Evolutionary conservation across 2,113 vertebrate species (phyloP).

Genomic region (Cathartes aura): DNA sequence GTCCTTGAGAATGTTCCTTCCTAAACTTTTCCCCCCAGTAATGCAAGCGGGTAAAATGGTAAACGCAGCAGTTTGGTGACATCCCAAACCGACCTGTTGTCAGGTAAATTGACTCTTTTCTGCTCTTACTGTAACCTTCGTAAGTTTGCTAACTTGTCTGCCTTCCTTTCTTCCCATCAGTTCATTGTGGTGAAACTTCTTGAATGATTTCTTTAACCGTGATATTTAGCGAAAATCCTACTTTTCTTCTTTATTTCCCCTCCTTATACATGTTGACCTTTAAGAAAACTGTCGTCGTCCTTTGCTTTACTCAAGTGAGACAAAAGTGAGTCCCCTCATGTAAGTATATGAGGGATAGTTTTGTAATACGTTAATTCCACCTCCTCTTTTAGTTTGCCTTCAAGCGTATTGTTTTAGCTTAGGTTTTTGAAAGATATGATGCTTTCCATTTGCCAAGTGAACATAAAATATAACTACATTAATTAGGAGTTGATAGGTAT

Average conservation of each 20-base stretch:
- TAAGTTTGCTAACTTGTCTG: slow-evolving; percentile 27
- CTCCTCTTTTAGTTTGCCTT: slow-evolving; percentile 38
- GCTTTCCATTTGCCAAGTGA: slow-evolving; percentile 63
- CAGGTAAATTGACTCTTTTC: slow-evolving; percentile 81
- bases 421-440: slow-evolving; percentile 64
- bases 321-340: neutral
- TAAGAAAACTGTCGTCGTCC: neutral
- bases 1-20: slow-evolving; percentile 81
- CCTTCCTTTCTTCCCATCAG: slow-evolving; percentile 55
- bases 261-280: neutral
- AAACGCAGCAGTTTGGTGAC: slow-evolving; percentile 78
- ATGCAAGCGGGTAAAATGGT: slow-evolving; percentile 77
- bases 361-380: neutral
- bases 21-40: slow-evolving; percentile 84
- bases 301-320: slow-evolving; percentile 29
- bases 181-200: neutral
- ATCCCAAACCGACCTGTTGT: slow-evolving; percentile 73
- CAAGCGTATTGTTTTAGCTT: slow-evolving; percentile 56
- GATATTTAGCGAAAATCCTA: neutral
- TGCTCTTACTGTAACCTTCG: slow-evolving; percentile 31
- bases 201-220: neutral
- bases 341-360: neutral
- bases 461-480: slow-evolving; percentile 64
- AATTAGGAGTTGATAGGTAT: slow-evolving; percentile 62
- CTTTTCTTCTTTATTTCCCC: neutral